These are phyloP conservation scores for Cryptotis parvus DNA, from an alignment of 2,113 vertebrate species.

Conservation along the genomic window DNA sequence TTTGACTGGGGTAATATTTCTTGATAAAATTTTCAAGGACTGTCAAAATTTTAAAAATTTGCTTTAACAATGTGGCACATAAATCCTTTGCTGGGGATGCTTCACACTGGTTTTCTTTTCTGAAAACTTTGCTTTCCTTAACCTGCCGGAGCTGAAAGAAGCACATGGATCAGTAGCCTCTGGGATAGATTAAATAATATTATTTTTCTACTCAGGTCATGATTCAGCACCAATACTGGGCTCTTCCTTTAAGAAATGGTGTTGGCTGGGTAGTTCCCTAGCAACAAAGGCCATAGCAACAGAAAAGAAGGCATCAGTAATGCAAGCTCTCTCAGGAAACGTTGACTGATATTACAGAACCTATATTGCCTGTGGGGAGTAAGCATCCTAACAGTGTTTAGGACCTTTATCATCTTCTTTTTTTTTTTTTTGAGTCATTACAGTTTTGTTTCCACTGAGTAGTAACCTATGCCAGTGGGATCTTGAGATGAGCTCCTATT, in stretches of 20 bases:
- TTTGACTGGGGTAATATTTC: neutral
- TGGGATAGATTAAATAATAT: neutral
- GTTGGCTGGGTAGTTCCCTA: constrained; percentile 39
- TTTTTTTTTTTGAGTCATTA: constrained; percentile 59
- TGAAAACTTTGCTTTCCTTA: neutral
- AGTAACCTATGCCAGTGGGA: constrained; percentile 19
- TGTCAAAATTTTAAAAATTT: neutral
- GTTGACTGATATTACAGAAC: constrained; percentile 32
- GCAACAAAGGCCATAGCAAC: constrained; percentile 26
- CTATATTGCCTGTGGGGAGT: neutral
- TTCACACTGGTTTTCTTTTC: neutral
- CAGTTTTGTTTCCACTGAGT: neutral
- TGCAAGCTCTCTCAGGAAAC: neutral
- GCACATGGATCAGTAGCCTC: neutral
- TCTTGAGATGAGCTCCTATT: constrained; percentile 12
- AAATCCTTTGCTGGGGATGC: neutral
- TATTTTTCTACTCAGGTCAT: neutral
- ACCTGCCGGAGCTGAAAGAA: constrained; percentile 24
- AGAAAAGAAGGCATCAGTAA: neutral
- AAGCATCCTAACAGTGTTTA: neutral
- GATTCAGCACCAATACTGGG: neutral
- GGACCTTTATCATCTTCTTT: constrained; percentile 44
- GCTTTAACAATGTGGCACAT: neutral
- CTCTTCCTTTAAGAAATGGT: neutral
- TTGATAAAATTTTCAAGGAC: neutral